Conservation (phyloP, 2,797 vertebrate species). For the Lates japonicus region DNA sequence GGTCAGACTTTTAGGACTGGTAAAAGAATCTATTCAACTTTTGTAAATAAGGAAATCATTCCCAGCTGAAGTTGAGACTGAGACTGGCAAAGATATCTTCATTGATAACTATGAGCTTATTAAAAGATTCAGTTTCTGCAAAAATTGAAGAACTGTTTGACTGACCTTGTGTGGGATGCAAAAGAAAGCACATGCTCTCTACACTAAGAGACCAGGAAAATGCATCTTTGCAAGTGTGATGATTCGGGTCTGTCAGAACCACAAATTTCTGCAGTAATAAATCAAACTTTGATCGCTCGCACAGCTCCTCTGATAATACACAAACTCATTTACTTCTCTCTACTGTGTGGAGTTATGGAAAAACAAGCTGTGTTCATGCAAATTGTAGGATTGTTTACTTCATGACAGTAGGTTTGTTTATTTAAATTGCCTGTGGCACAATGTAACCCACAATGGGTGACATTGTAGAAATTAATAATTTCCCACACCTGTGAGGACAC, state of each 20-base stretch:
- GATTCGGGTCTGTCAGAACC: not conserved
- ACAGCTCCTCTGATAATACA: no score
- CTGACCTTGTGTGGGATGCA: not conserved
- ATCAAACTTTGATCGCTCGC: not conserved
- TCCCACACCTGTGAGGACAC: not conserved
- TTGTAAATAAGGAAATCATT: not conserved
- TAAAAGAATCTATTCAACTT: not conserved
- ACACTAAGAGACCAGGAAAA: not conserved
- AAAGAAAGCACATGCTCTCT: not conserved
- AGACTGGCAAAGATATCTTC: no score
- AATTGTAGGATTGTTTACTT: not conserved
- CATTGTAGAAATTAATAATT: slow-evolving; percentile 4
- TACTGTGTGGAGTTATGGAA: not conserved
- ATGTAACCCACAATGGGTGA: not conserved
- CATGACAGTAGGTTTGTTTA: not conserved
- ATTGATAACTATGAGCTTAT: not conserved
- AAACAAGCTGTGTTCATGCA: not conserved
- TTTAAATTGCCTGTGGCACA: not conserved
- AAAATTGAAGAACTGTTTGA: not conserved
- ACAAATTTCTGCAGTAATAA: not conserved
- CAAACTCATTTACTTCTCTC: not conserved
- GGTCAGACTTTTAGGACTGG: not conserved
- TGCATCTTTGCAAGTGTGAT: not conserved
- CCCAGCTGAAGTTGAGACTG: no score
- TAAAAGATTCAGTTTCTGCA: not conserved